Evolutionary conservation across 2,113 vertebrate genomes (phyloP).

Genomic region (Malaclemys terrapin): DNA sequence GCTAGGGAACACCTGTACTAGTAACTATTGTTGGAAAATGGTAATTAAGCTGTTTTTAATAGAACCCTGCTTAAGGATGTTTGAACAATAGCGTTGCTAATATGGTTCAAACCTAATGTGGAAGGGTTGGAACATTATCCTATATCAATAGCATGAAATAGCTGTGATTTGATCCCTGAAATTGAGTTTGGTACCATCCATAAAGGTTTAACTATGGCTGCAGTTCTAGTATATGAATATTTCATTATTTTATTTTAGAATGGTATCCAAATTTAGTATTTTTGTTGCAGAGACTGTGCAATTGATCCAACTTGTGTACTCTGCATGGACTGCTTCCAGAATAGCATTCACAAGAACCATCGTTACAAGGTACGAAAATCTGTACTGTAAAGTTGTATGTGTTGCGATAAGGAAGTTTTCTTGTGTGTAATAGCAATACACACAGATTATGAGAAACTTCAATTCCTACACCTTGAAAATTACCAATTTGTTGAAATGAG

Average conservation of each 20-base stretch:
- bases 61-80: not conserved
- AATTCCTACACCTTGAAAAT: not conserved
- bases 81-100: not conserved
- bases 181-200: not conserved
- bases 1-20: not conserved
- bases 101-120: not conserved
- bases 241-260: conserved; percentile 2
- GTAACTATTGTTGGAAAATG: not conserved
- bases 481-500: not conserved
- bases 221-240: not conserved
- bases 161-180: not conserved
- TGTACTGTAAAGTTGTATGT: not conserved
- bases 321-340: conserved; percentile 98
- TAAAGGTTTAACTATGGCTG: not conserved
- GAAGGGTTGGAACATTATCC: not conserved
- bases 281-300: conserved; percentile 94
- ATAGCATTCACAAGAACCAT: conserved; percentile 96
- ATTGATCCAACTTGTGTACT: conserved; percentile 99
- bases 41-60: not conserved
- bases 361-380: conserved; percentile 91
- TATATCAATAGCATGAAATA: not conserved
- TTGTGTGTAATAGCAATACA: not conserved
- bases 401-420: not conserved
- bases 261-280: conserved; percentile 47
- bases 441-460: not conserved